Percentiles rank a stretch among this genome's conserved stretches.
Evolutionary conservation across 35 echinoderm and acorn worm genomes (phyloP).

Genomic region (Acanthaster planci): DNA sequence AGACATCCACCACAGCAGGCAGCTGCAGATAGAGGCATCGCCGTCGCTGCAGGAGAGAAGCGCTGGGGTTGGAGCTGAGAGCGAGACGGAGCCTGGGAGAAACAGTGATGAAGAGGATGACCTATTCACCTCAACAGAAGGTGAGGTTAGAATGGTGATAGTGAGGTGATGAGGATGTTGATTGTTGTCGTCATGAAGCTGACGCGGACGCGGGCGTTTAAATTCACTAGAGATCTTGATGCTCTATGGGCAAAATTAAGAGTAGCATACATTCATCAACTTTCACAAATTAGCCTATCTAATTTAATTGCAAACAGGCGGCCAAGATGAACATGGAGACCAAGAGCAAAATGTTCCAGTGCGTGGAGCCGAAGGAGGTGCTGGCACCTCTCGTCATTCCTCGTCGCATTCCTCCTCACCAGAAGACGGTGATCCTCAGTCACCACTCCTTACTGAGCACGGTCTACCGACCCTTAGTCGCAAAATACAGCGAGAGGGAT

Average conservation of each 20-base stretch:
- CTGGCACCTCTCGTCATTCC: background rate
- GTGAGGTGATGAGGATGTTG: background rate
- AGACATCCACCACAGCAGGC: conserved; percentile 81
- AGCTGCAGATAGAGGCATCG: background rate
- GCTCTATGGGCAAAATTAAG: too few relatives aligned
- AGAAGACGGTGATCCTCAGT: background rate
- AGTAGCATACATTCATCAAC: too few relatives aligned
- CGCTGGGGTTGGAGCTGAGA: conserved; percentile 82
- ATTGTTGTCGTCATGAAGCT: too few relatives aligned
- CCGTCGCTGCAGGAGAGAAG: conserved; percentile 49
- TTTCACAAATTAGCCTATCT: too few relatives aligned
- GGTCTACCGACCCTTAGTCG: background rate
- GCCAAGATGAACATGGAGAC: too few relatives aligned
- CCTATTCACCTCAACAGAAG: background rate
- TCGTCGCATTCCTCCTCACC: background rate
- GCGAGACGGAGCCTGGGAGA: conserved; percentile 40
- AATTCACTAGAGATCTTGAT: too few relatives aligned
- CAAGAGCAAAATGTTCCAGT: background rate
- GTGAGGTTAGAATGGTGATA: background rate
- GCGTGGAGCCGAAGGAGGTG: background rate
- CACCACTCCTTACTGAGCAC: background rate
- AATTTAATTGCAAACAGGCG: too few relatives aligned
- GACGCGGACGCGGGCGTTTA: too few relatives aligned
- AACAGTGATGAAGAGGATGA: background rate
- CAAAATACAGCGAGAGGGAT: background rate